These are phyloP conservation scores for Thera britannica DNA, from an alignment of 2,888 invertebrate species.

Conservation along the genomic window DNA sequence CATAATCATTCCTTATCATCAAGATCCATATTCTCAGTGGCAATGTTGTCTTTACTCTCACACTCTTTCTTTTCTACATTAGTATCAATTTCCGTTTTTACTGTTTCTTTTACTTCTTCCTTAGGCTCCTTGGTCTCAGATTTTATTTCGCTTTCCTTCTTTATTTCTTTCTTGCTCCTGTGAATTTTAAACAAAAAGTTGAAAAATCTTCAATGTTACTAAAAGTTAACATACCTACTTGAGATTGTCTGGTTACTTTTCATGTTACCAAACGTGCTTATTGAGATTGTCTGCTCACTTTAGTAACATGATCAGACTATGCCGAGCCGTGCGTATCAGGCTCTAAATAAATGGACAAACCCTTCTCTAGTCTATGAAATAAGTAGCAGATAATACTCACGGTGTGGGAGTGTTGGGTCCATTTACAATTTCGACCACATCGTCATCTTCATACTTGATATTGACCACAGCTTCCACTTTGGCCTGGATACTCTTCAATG, in stretches of 20 bases:
- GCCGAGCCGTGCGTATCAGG: too few species aligned
- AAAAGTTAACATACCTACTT: background rate
- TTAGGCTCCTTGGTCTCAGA: constrained; percentile 27
- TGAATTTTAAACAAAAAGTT: constrained; percentile 4
- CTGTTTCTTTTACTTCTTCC: constrained; percentile 32
- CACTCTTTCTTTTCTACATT: constrained; percentile 37
- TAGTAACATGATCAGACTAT: too few species aligned
- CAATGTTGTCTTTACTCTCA: constrained; percentile 52
- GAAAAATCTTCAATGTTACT: background rate
- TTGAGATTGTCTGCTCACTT: background rate
- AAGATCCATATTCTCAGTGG: constrained; percentile 65
- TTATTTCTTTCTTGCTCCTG: constrained; percentile 48
- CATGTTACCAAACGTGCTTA: background rate
- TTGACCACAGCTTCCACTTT: constrained; percentile 86
- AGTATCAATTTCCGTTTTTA: constrained; percentile 32
- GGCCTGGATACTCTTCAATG: constrained; percentile 85
- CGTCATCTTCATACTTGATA: constrained; percentile 80
- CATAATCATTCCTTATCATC: constrained; percentile 62
- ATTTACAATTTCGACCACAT: constrained; percentile 77
- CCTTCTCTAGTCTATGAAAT: too few species aligned
- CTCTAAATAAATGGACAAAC: too few species aligned
- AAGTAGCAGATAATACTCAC: constrained; percentile 51
- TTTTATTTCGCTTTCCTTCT: constrained; percentile 41
- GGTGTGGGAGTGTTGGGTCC: constrained; percentile 53
- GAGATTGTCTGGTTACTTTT: background rate